Percentiles rank a stretch among this genome's conserved stretches.
Conservation (phyloP, 1,140 invertebrate species). For the Lordiphosa clarofinis region DNA sequence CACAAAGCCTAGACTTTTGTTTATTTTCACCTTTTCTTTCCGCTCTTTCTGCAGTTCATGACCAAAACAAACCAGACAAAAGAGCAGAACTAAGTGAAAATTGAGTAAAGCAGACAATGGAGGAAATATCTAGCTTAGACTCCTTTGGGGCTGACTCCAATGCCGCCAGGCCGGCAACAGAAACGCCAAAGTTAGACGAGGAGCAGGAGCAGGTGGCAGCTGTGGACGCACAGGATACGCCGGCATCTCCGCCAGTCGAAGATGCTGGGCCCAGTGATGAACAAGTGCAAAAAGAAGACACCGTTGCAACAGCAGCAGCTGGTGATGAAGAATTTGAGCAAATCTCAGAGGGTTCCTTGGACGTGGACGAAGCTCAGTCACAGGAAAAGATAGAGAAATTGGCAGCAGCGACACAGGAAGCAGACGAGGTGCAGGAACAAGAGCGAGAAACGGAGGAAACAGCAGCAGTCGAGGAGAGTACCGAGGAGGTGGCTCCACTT, state of each 20-base stretch:
- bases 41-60: conserved; percentile 63
- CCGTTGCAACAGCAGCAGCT: not conserved
- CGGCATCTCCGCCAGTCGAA: conserved; percentile 50
- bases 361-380: conserved; percentile 63
- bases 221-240: conserved; percentile 34
- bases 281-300: conserved; percentile 6
- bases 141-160: conserved; percentile 68
- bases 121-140: conserved; percentile 75
- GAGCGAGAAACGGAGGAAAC: conserved; percentile 31
- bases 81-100: conserved; percentile 11
- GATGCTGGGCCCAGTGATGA: conserved; percentile 26
- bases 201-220: conserved; percentile 34
- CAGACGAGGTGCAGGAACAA: conserved; percentile 15
- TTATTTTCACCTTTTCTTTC: conserved; percentile 27
- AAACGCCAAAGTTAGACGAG: conserved; percentile 54
- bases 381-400: conserved; percentile 34
- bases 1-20: conserved; percentile 24
- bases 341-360: conserved; percentile 69
- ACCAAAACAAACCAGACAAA: conserved; percentile 36
- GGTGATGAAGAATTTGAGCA: conserved; percentile 70
- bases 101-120: conserved; percentile 44
- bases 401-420: conserved; percentile 6
- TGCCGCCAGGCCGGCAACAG: conserved; percentile 48
- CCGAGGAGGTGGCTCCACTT: conserved; percentile 28
- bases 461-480: conserved; percentile 3